Percentiles rank a stretch among this genome's conserved stretches.
phyloP scores from a whole-genome alignment of 2,113 vertebrate genomes.

The Asarcornis scutulata region DNA sequence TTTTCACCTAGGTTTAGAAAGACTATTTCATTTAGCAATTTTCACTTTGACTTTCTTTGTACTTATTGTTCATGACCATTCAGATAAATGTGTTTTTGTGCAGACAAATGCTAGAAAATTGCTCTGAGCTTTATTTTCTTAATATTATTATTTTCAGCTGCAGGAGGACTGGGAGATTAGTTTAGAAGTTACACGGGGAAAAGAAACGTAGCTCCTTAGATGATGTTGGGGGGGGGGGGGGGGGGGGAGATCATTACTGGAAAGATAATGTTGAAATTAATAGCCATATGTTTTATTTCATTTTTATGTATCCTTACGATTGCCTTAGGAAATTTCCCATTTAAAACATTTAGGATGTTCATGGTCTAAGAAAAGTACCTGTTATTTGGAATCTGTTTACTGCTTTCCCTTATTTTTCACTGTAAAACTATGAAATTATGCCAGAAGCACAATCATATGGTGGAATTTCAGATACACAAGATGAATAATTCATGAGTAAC shows the following conservation, averaged over 20 bases:
- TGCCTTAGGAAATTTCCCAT: not conserved
- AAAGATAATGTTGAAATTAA: not conserved
- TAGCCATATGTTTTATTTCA: not conserved
- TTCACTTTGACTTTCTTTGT: constrained; percentile 44
- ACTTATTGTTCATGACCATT: constrained; percentile 67
- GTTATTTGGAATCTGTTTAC: constrained; percentile 3
- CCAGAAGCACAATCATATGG: not conserved
- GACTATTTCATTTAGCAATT: constrained; percentile 27
- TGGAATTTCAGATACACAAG: not conserved
- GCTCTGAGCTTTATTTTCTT: constrained; percentile 20
- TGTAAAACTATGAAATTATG: not conserved
- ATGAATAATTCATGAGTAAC: not conserved
- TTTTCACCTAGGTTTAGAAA: constrained; percentile 31
- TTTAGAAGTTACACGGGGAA: not conserved
- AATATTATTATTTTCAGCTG: constrained; percentile 18
- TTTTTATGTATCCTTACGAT: not conserved
- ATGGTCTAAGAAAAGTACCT: not conserved
- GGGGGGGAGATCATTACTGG: not conserved
- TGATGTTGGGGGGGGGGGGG: not conserved
- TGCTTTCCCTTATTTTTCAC: not conserved
- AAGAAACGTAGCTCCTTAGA: not conserved
- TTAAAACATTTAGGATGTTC: constrained; percentile 1
- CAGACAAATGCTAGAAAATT: constrained; percentile 24
- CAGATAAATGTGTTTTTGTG: constrained; percentile 51
- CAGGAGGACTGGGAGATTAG: constrained; percentile 1